phyloP scores from a whole-genome alignment of 1,140 invertebrate species.

The Bombus soroeensis region DNA sequence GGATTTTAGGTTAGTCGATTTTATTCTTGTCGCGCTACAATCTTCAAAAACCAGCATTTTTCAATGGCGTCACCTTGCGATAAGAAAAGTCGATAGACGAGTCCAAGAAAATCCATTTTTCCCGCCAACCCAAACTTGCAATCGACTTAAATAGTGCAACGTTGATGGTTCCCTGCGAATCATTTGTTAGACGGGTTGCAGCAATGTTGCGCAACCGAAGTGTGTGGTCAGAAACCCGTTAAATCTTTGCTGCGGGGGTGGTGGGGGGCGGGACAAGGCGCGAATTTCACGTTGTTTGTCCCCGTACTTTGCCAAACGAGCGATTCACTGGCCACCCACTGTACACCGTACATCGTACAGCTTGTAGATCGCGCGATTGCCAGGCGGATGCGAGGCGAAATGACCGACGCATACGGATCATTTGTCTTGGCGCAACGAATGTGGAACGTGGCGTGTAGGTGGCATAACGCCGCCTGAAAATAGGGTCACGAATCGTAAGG shows the following conservation, averaged over 20 bases:
- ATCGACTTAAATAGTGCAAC: conserved; percentile 42
- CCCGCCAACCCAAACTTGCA: background rate
- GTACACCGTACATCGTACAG: conserved; percentile 71
- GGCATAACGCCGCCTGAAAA: conserved; percentile 48
- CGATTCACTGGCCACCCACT: conserved; percentile 77
- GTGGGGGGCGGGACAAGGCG: conserved; percentile 13
- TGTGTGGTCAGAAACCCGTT: conserved; percentile 62
- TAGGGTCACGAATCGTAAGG: conserved; percentile 47
- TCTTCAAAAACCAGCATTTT: background rate
- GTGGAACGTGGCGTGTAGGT: conserved; percentile 66
- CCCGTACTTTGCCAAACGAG: conserved; percentile 59
- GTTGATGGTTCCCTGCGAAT: conserved; percentile 16
- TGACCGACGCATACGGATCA: conserved; percentile 72
- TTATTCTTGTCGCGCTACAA: too few relatives aligned
- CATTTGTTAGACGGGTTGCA: conserved; percentile 35
- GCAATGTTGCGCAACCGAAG: conserved; percentile 32
- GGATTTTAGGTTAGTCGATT: too few relatives aligned
- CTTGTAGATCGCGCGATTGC: conserved; percentile 79
- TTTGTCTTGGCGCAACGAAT: conserved; percentile 71
- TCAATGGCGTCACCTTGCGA: background rate
- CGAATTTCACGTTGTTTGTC: conserved; percentile 64
- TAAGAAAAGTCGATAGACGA: background rate
- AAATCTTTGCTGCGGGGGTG: conserved; percentile 27
- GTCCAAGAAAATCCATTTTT: background rate
- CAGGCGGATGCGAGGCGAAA: conserved; percentile 74